Evolutionary conservation across 2,888 invertebrate genomes (phyloP), one percentile per base, ranked within the genome.

Genomic region (Stenchaetothrips biformis): DNA sequence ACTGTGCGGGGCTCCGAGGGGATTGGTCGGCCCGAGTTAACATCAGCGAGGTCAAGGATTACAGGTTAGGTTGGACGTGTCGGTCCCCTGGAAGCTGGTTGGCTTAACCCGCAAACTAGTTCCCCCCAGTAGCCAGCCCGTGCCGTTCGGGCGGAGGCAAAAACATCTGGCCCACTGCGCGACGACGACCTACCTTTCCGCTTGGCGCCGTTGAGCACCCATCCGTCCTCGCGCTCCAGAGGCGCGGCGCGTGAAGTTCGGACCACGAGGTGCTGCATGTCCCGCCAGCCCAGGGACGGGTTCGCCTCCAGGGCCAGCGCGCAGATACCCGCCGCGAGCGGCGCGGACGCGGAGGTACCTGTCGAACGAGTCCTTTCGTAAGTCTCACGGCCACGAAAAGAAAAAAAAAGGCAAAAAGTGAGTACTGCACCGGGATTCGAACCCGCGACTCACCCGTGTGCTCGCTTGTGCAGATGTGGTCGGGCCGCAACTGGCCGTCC

Each of bases 261-360:
- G 4, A 90, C 87, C 21, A 89, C 89, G 48, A 90, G 84, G 84
- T 91, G 89, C 85, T 92, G 91, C 85, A 91, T 88, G 86, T 91
- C 91, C 81, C 91, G 85, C 91, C 91, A 91, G 1, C 90, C 91
- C 78, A 91, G 85, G 77, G 86, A 85, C 4, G 89, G 90, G 85
- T 90, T 89, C 8, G 89, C 89, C 84, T 90, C 89, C 48, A 89
- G 84, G 6, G 89, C 89, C 79, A 89, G 84, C 16, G 89, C 89
- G 82, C 88, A 87, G 67, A 89, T 88, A 48, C 88, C 89, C 13
- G 89, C 89, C 13, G 89, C 89, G 47, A 90, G 84, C 0, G 89
- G 89, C 11, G 89, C 89, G 25, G 88, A 88, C n/a, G 89, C 88
- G 78, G 87, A 87, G 7, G 88, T 89, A 27, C 88, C 88, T 83